Evolutionary conservation across 2,797 vertebrate genomes (phyloP).

Genomic region (Craterocephalus amniculus): DNA sequence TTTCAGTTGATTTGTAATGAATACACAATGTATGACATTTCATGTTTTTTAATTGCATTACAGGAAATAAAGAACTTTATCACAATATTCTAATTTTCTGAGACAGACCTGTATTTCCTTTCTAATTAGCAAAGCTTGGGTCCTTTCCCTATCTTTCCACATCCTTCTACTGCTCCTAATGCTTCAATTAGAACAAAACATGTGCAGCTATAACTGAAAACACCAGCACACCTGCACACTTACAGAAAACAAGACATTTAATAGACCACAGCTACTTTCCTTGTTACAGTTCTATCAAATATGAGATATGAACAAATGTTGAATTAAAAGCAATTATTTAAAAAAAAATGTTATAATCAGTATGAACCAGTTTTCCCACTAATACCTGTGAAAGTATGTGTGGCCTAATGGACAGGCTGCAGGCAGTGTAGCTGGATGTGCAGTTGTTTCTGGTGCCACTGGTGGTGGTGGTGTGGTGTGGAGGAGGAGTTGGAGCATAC

Average conservation of each 20-base stretch:
- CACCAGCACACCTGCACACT: conserved; percentile 35
- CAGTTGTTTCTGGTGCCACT: conserved; percentile 29
- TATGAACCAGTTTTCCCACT: not conserved
- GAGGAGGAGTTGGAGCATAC: conserved; percentile 3
- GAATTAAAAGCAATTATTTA: not conserved
- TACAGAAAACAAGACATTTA: not conserved
- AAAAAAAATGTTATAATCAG: not conserved
- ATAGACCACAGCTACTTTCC: not conserved
- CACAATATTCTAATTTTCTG: no score
- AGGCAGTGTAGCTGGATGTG: conserved; percentile 27
- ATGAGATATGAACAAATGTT: not conserved
- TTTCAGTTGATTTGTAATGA: no score
- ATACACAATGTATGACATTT: no score
- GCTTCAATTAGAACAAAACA: conserved; percentile 12
- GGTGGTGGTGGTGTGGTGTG: conserved; percentile 28
- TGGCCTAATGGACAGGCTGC: not conserved
- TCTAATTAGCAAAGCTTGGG: not conserved
- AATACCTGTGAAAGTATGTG: not conserved
- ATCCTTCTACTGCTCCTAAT: conserved; percentile 12
- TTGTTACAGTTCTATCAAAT: not conserved
- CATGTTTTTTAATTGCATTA: no score
- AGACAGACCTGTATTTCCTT: conserved; percentile 21
- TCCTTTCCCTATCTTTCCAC: conserved; percentile 1
- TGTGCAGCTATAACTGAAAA: conserved; percentile 5
- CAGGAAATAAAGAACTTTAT: no score